Evolutionary conservation across 2,888 invertebrate species (phyloP), one percentile per base, ranked within the genome.

Genomic region (Nomada lathburiana): DNA sequence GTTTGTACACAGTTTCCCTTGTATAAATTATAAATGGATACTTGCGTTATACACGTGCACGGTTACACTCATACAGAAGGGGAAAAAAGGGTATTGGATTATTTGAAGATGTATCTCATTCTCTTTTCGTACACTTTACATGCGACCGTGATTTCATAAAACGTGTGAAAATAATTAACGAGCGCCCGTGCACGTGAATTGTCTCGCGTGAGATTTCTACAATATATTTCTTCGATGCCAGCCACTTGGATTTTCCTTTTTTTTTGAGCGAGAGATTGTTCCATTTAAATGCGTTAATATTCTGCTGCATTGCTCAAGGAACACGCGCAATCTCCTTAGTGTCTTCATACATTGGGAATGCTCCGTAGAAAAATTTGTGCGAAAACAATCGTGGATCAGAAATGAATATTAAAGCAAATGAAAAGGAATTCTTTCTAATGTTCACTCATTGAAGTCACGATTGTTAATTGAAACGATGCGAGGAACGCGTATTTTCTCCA

Each of bases 1-100:
- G 67, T 80, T 80, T 80, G 80, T 80, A 80, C 80, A 80, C 80
- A 80, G 80, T 80, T 80, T 80, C 80, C 72, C 80, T 80, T 80
- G 80, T 80, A 73, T 80, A 80, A 80, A 80, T 80, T 80, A 72
- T 80, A 80, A 80, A 80, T 63, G 80, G 73, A 62, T 44, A n/a
- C 26, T 36, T 36, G 36, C 36, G 36, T 36, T 36, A 57, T 26
- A 60, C 18, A 36, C 7, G 20, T 2, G 36, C 20, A 20, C 36
- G 9, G 16, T 50, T 36, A 23, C 1, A 64, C 18, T 23, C 18
- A 26, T 7, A 26, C 18, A 23, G 18, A 16, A 23, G 44, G 23
- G 26, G 16, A n/a, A 3, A 50, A 65, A 57, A 44, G 1, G 23
- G 71, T 80, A 80, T 80, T 67, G 72, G 47, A 68, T 72, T 80